phyloP scores from a whole-genome alignment of 2,797 vertebrate genomes.

The Chiropotes sagulatus region DNA sequence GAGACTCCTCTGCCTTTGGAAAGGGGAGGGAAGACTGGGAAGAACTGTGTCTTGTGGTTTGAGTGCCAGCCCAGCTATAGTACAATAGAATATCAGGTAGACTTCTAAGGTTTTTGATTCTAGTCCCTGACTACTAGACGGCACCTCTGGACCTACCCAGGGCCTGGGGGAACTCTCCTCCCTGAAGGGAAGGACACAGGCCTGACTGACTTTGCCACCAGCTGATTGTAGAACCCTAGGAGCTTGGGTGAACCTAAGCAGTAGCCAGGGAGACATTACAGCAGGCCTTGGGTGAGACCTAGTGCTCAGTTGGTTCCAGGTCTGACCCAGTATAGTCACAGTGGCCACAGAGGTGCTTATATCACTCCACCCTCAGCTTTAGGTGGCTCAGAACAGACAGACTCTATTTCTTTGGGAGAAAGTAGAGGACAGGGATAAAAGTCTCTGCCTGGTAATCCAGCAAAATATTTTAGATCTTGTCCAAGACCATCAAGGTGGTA shows the following conservation, averaged over 20 bases:
- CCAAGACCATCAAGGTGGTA: no score
- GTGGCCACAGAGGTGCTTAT: neutral
- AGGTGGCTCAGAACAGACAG: neutral
- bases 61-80: neutral
- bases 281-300: neutral
- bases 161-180: neutral
- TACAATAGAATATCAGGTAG: neutral
- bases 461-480: neutral
- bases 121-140: neutral
- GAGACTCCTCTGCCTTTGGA: neutral
- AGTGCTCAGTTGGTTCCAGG: neutral
- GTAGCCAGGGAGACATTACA: neutral
- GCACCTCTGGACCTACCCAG: neutral
- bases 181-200: neutral
- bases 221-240: neutral
- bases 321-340: neutral
- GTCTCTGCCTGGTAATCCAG: neutral
- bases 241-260: neutral
- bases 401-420: neutral
- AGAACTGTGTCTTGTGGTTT: neutral
- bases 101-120: neutral
- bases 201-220: neutral
- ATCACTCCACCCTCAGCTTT: neutral
- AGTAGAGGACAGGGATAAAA: neutral
- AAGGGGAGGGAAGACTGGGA: neutral